These are phyloP conservation scores for Caranx ignobilis DNA, from an alignment of 2,113 vertebrate species.

Conservation along the genomic window DNA sequence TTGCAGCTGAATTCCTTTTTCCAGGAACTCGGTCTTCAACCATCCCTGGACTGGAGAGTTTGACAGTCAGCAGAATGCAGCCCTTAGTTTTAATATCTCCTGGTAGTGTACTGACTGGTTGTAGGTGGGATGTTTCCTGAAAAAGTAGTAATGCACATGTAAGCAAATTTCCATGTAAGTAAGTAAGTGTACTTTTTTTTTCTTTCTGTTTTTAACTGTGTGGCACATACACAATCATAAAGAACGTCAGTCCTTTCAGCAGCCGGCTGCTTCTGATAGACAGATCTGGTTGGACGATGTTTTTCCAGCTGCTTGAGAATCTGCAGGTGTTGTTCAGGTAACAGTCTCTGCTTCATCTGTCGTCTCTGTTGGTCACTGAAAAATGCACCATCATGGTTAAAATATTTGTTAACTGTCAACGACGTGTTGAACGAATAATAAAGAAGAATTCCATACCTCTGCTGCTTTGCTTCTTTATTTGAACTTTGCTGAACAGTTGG, in stretches of 20 bases:
- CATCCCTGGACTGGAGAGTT: constrained; percentile 72
- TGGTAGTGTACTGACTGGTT: constrained; percentile 68
- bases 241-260: constrained; percentile 79
- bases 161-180: not conserved
- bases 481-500: constrained; percentile 44
- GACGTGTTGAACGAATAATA: not conserved
- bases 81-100: constrained; percentile 30
- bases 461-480: constrained; percentile 60
- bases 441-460: constrained; percentile 22
- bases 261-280: constrained; percentile 72
- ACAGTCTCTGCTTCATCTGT: constrained; percentile 53
- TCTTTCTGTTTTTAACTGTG: not conserved
- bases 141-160: not conserved
- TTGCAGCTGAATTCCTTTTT: constrained; percentile 32
- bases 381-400: constrained; percentile 4
- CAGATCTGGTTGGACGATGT: constrained; percentile 70
- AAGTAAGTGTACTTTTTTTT: not conserved
- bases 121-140: constrained; percentile 81
- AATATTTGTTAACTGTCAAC: not conserved
- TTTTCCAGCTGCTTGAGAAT: constrained; percentile 75
- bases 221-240: constrained; percentile 76
- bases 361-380: constrained; percentile 60
- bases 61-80: constrained; percentile 76
- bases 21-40: constrained; percentile 40
- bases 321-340: constrained; percentile 44